Evolutionary conservation across 2,888 invertebrate genomes (phyloP).

Genomic region (Bombylius major): DNA sequence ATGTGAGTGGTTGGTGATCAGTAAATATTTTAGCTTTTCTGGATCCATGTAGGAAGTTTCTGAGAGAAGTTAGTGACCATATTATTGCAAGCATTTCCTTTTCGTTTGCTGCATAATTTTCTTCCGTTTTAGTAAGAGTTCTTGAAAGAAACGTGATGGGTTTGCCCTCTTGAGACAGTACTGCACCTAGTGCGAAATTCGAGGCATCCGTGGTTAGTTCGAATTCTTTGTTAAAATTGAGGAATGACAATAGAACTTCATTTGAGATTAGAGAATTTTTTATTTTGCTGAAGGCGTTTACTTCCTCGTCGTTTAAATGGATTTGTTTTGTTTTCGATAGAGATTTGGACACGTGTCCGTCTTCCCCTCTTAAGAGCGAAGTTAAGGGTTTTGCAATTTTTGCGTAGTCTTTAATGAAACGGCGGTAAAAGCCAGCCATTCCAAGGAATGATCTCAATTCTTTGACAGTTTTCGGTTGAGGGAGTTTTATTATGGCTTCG

Average conservation of each 20-base stretch:
- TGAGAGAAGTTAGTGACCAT: conserved; percentile 2
- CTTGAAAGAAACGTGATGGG: conserved; percentile 24
- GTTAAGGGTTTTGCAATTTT: conserved; percentile 5
- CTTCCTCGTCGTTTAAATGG: conserved; percentile 1
- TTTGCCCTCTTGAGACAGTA: conserved; percentile 20
- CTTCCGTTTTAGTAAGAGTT: conserved; percentile 19
- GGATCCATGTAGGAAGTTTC: background rate
- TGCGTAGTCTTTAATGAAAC: conserved; percentile 6
- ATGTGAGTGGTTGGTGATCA: conserved; percentile 15
- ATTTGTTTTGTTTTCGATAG: conserved; percentile 1
- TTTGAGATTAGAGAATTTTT: conserved; percentile 7
- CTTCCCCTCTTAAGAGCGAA: conserved; percentile 2
- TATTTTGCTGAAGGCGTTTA: conserved; percentile 7
- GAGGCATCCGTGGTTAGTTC: conserved; percentile 23
- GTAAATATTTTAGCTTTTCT: conserved; percentile 5
- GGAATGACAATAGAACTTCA: conserved; percentile 8
- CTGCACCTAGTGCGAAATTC: conserved; percentile 20
- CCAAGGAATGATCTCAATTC: conserved; percentile 7
- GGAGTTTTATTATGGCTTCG: conserved; percentile 4
- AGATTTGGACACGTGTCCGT: conserved; percentile 3
- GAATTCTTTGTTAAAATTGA: conserved; percentile 7
- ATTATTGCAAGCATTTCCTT: conserved; percentile 15
- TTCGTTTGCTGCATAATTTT: conserved; percentile 24
- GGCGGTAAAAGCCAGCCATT: conserved; percentile 8
- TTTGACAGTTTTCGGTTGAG: conserved; percentile 3